Evolutionary conservation across 2,797 vertebrate genomes (phyloP).

Genomic region (Pelobates cultripes): DNA sequence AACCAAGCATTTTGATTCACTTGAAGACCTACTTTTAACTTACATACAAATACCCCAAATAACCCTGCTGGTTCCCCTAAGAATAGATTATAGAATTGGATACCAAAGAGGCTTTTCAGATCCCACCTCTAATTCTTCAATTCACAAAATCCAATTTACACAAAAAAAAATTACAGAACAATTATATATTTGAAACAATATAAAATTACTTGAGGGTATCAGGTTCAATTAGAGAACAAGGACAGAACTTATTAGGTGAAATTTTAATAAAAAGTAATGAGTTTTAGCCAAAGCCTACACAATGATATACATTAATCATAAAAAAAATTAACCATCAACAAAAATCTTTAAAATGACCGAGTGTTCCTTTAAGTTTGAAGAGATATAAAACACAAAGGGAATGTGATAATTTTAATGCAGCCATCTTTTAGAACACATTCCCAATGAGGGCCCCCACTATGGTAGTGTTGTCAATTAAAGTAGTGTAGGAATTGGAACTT

Average conservation of each 20-base stretch:
- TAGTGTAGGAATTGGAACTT: too few relatives aligned
- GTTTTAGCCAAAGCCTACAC: slow-evolving; percentile 22
- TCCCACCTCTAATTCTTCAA: slow-evolving; percentile 2
- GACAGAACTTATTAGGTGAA: slow-evolving; percentile 39
- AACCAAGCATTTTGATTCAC: too few relatives aligned
- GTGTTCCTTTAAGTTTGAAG: too few relatives aligned
- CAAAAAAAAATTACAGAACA: not conserved
- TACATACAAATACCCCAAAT: too few relatives aligned
- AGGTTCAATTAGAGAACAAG: slow-evolving; percentile 39
- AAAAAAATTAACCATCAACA: too few relatives aligned
- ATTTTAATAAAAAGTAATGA: slow-evolving; percentile 30
- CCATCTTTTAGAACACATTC: too few relatives aligned
- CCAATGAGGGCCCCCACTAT: too few relatives aligned
- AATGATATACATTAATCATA: not conserved
- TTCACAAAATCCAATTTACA: slow-evolving; percentile 39
- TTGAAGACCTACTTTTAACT: too few relatives aligned
- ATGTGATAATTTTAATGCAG: too few relatives aligned
- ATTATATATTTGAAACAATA: not conserved
- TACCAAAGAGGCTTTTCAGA: not conserved
- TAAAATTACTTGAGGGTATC: slow-evolving; percentile 37
- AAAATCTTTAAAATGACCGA: too few relatives aligned
- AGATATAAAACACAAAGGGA: too few relatives aligned
- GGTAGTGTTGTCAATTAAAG: too few relatives aligned
- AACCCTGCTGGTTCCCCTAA: not conserved
- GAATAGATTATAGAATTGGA: not conserved